Percentiles rank a stretch among this genome's conserved stretches.
phyloP scores from a whole-genome alignment of 2,888 invertebrate genomes.

The Reticulitermes lucifugus region DNA sequence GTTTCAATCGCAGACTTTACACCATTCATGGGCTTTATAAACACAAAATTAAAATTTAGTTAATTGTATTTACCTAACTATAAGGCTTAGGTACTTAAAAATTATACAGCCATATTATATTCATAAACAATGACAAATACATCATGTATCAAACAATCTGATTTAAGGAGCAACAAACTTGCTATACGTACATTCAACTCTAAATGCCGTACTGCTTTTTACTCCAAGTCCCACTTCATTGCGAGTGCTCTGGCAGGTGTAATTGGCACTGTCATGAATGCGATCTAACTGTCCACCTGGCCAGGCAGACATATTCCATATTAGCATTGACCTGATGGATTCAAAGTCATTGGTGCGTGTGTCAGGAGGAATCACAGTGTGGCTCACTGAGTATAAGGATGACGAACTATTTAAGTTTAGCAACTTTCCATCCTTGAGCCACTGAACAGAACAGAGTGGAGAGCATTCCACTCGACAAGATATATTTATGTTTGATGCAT shows the following conservation, averaged over 20 bases:
- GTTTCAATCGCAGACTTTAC: too few relatives aligned
- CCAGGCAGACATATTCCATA: slow-evolving; percentile 91
- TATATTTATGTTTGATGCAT: slow-evolving; percentile 74
- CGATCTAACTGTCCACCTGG: slow-evolving; percentile 81
- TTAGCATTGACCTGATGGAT: slow-evolving; percentile 87
- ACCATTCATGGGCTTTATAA: too few relatives aligned
- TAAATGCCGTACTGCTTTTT: slow-evolving; percentile 85
- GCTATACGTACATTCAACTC: slow-evolving; percentile 85
- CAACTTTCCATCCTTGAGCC: slow-evolving; percentile 82
- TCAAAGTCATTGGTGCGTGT: slow-evolving; percentile 87
- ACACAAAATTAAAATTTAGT: too few relatives aligned
- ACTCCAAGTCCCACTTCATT: slow-evolving; percentile 86
- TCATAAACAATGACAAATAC: too few relatives aligned
- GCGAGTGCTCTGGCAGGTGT: slow-evolving; percentile 83
- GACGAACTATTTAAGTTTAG: slow-evolving; percentile 65
- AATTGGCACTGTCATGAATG: slow-evolving; percentile 81
- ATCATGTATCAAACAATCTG: too few relatives aligned
- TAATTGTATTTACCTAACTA: too few relatives aligned
- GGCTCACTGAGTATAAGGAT: slow-evolving; percentile 60
- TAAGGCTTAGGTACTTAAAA: too few relatives aligned
- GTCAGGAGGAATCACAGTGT: slow-evolving; percentile 77
- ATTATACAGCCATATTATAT: too few relatives aligned
- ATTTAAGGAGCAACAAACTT: too few relatives aligned
- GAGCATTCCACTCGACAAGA: slow-evolving; percentile 92
- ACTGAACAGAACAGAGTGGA: slow-evolving; percentile 85